A percentile compares a stretch with the other conserved stretches of the same genome.
Evolutionary conservation across 2,888 invertebrate species (phyloP).

Genomic region (Chrysopilus asiliformis): DNA sequence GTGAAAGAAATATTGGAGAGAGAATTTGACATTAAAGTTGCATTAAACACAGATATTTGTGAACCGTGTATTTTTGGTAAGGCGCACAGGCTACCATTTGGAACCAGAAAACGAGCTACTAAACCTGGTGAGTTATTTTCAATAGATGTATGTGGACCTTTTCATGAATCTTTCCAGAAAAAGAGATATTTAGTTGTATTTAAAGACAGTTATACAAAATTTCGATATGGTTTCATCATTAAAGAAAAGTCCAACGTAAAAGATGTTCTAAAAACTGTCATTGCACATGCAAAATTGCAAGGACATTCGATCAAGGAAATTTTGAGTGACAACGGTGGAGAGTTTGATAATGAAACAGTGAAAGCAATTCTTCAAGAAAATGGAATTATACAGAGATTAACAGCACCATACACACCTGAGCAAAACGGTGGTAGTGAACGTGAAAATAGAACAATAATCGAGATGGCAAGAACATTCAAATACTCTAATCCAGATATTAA

Average conservation of each 20-base stretch:
- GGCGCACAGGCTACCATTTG: not conserved
- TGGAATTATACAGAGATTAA: not conserved
- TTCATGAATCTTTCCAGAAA: not conserved
- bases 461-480: slow-evolving; percentile 14
- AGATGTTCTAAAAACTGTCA: too few species aligned
- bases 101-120: not conserved
- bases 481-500: not conserved
- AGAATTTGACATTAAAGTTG: too few species aligned
- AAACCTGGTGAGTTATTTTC: not conserved
- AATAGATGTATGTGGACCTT: not conserved
- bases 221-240: not conserved
- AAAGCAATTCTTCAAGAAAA: too few species aligned
- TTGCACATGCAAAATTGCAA: too few species aligned
- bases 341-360: too few species aligned
- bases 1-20: slow-evolving; percentile 1
- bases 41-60: not conserved
- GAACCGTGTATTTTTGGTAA: slow-evolving; percentile 1
- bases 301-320: too few species aligned
- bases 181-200: slow-evolving; percentile 1
- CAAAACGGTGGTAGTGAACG: slow-evolving; percentile 18
- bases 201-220: slow-evolving; percentile 3
- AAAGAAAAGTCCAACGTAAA: not conserved
- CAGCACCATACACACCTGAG: slow-evolving; percentile 14
- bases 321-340: too few species aligned
- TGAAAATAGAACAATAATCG: slow-evolving; percentile 10